A percentile compares a stretch with the other conserved stretches of the same genome.
phyloP scores from a whole-genome alignment of 2,113 vertebrate genomes.

The Mionectes macconnelli region DNA sequence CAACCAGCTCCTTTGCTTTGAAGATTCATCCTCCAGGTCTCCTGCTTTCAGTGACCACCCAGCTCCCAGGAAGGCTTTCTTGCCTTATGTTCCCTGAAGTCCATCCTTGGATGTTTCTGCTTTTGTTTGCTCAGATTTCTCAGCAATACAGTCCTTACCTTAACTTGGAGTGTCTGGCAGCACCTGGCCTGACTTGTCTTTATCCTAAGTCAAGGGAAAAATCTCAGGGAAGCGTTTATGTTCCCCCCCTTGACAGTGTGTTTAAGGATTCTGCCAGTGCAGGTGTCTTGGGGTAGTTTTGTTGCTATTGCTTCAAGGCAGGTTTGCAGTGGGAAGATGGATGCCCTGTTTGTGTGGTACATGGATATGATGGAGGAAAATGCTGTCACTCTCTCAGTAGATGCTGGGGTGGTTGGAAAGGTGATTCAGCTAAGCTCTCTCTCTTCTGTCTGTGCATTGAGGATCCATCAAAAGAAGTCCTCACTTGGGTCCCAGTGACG shows the following conservation, averaged over 20 bases:
- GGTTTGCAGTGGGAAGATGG: not conserved
- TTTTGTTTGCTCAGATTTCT: not conserved
- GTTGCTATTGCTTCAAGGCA: not conserved
- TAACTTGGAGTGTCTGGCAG: not conserved
- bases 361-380: not conserved
- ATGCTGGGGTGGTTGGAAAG: not conserved
- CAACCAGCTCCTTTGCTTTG: not conserved
- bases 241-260: not conserved
- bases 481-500: constrained; percentile 78
- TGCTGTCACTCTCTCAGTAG: fast-evolving
- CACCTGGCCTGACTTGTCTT: not conserved
- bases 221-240: not conserved
- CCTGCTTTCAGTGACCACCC: not conserved
- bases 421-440: not conserved
- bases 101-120: not conserved
- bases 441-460: not conserved
- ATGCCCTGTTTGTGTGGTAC: not conserved
- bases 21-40: not conserved
- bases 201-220: not conserved
- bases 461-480: constrained; percentile 70
- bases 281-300: not conserved
- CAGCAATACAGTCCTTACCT: not conserved
- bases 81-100: not conserved
- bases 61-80: not conserved
- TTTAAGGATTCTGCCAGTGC: not conserved